These are phyloP conservation scores for Schrankia costaestrigalis DNA, from an alignment of 2,888 invertebrate genomes.

Conservation along the genomic window DNA sequence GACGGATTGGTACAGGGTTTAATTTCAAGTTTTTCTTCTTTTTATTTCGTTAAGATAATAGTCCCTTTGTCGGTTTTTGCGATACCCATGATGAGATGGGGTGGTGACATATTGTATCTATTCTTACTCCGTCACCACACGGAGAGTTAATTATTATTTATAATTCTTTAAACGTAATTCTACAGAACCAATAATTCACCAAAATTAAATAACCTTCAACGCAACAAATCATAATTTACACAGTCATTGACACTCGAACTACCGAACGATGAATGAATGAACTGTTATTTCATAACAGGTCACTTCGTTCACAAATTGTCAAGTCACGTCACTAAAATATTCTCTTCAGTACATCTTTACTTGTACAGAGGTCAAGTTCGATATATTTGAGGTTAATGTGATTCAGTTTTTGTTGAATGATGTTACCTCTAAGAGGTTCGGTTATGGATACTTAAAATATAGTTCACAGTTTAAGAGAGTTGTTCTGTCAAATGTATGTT, in stretches of 20 bases:
- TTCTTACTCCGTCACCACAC: not conserved
- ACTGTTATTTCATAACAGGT: constrained; percentile 30
- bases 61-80: too few species aligned
- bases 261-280: constrained; percentile 17
- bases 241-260: constrained; percentile 29
- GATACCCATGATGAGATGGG: too few species aligned
- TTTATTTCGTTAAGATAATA: too few species aligned
- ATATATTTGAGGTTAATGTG: constrained; percentile 17
- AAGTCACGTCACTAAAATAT: constrained; percentile 12
- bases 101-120: too few species aligned
- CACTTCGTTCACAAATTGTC: constrained; percentile 13
- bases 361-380: constrained; percentile 20
- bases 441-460: too few species aligned
- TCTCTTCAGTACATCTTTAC: constrained; percentile 7
- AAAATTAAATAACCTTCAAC: too few species aligned
- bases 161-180: too few species aligned
- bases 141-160: too few species aligned
- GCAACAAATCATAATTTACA: constrained; percentile 6
- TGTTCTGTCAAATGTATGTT: too few species aligned
- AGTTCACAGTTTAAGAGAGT: too few species aligned
- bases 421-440: not conserved
- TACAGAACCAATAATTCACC: constrained; percentile 19
- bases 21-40: too few species aligned
- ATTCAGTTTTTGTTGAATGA: constrained; percentile 13
- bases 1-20: too few species aligned